phyloP scores from a whole-genome alignment of 2,797 vertebrate species.

The Arctocebus calabarensis region DNA sequence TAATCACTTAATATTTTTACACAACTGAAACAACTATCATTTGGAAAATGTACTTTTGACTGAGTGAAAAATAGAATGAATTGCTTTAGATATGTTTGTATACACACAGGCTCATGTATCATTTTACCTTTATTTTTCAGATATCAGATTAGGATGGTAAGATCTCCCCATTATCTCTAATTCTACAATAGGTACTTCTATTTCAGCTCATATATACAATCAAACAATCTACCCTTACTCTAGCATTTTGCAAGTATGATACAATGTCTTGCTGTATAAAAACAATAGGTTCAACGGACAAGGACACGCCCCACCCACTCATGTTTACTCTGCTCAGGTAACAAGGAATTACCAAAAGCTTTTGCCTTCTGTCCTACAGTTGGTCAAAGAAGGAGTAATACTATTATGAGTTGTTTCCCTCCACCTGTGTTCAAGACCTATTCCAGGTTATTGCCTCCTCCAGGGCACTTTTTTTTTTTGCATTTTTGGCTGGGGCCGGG shows the following conservation, averaged over 20 bases:
- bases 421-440: not conserved
- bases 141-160: not conserved
- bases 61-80: not conserved
- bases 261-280: not conserved
- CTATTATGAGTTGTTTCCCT: not conserved
- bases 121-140: not conserved
- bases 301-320: accelerated
- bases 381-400: not conserved
- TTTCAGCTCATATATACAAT: not conserved
- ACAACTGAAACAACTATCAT: not conserved
- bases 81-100: not conserved
- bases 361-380: not conserved
- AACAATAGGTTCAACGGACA: not conserved
- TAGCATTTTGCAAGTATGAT: not conserved
- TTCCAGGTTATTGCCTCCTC: not conserved
- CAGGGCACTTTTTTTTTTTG: too few species aligned
- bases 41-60: not conserved
- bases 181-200: not conserved
- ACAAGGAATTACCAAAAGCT: not conserved
- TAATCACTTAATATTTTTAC: not conserved
- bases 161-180: not conserved
- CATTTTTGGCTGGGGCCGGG: too few species aligned
- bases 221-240: not conserved
- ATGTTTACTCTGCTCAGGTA: accelerated
- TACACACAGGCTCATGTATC: accelerated